Evolutionary conservation across 64 coral and sea anemone genomes (phyloP).

Genomic region (Astreopora myriophthalma): DNA sequence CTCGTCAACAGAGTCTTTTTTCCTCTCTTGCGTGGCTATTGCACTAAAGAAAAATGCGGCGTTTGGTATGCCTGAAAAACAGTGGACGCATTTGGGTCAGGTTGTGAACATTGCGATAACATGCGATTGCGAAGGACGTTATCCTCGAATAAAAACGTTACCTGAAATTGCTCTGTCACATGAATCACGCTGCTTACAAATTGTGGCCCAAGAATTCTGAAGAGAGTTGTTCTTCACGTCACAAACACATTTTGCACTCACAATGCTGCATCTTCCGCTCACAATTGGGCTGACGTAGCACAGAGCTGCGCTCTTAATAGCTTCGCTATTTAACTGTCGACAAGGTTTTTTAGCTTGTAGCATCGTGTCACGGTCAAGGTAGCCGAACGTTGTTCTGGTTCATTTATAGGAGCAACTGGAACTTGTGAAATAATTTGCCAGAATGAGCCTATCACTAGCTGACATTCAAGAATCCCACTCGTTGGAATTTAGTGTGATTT

Average conservation of each 20-base stretch:
- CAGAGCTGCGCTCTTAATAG: not conserved
- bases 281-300: not conserved
- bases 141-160: not conserved
- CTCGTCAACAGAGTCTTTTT: not conserved
- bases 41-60: conserved; percentile 29
- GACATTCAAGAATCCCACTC: too few species aligned
- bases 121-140: not conserved
- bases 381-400: not conserved
- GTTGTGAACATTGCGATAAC: not conserved
- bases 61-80: not conserved
- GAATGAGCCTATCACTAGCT: too few species aligned
- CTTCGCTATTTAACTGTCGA: not conserved
- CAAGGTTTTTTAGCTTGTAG: not conserved
- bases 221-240: not conserved
- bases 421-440: too few species aligned
- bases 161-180: conserved; percentile 37
- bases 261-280: not conserved
- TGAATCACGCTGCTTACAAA: not conserved
- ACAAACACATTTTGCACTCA: not conserved
- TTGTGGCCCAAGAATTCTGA: not conserved
- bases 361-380: not conserved
- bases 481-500: too few species aligned
- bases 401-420: too few species aligned
- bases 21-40: not conserved
- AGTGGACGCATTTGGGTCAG: too few species aligned